Evolutionary conservation across 1,140 invertebrate species (phyloP).

Genomic region (Ceratitis capitata): DNA sequence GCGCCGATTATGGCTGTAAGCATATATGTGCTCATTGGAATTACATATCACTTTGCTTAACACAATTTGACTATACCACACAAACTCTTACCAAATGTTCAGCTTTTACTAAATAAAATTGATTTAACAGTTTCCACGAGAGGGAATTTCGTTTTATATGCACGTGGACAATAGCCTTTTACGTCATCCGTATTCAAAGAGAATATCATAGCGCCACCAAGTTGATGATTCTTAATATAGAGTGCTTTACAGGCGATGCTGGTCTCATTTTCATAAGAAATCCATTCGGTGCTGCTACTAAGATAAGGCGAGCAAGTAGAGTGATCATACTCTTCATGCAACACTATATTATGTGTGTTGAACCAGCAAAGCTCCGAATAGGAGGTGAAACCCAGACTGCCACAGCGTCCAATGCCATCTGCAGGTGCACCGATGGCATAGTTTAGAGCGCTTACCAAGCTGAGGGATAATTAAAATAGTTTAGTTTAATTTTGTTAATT

Average conservation of each 20-base stretch:
- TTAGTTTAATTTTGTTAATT: background rate
- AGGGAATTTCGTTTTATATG: constrained; percentile 59
- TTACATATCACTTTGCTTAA: constrained; percentile 23
- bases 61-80: background rate
- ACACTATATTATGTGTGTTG: constrained; percentile 66
- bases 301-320: constrained; percentile 82
- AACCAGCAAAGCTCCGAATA: constrained; percentile 78
- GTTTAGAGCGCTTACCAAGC: constrained; percentile 75
- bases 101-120: constrained; percentile 45
- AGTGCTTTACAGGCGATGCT: constrained; percentile 80
- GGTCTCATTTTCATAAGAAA: constrained; percentile 83
- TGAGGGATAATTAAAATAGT: constrained; percentile 60
- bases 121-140: constrained; percentile 57
- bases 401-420: constrained; percentile 72
- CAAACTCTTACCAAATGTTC: background rate
- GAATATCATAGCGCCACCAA: constrained; percentile 81
- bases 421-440: constrained; percentile 77
- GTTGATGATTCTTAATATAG: constrained; percentile 71
- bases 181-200: constrained; percentile 81
- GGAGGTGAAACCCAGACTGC: constrained; percentile 75
- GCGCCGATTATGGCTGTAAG: background rate
- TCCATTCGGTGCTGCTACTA: constrained; percentile 80
- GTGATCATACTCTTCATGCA: constrained; percentile 71
- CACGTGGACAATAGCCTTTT: constrained; percentile 60
- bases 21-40: constrained; percentile 15